Evolutionary conservation across 2,888 invertebrate species (phyloP).

Genomic region (Phania funesta): DNA sequence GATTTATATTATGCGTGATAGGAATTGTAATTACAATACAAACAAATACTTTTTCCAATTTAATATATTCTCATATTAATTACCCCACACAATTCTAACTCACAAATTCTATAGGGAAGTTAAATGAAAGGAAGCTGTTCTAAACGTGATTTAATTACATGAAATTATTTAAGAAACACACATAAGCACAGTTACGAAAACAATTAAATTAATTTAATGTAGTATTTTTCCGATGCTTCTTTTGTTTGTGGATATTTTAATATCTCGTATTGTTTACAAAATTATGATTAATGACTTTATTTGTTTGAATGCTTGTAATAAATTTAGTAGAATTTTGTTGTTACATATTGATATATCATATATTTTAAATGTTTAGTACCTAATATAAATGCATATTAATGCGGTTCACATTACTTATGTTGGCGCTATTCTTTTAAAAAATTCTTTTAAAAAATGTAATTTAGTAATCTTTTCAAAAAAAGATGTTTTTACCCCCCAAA

Average conservation of each 20-base stretch:
- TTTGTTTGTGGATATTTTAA: slow-evolving; percentile 29
- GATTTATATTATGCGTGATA: slow-evolving; percentile 63
- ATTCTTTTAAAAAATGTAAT: too few relatives aligned
- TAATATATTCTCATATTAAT: slow-evolving; percentile 35
- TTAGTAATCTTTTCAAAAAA: too few relatives aligned
- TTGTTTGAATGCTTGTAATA: not conserved
- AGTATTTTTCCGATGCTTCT: not conserved
- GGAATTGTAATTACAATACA: slow-evolving; percentile 56
- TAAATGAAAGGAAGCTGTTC: slow-evolving; percentile 7
- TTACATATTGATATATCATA: not conserved
- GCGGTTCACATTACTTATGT: too few relatives aligned
- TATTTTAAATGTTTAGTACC: not conserved
- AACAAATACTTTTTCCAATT: slow-evolving; percentile 13
- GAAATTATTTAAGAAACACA: not conserved
- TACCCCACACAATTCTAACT: not conserved
- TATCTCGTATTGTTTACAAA: slow-evolving; percentile 37
- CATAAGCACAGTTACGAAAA: slow-evolving; percentile 3
- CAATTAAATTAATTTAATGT: slow-evolving; percentile 48
- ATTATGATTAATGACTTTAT: slow-evolving; percentile 43
- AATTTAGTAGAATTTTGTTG: not conserved
- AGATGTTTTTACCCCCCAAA: too few relatives aligned
- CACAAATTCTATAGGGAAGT: not conserved
- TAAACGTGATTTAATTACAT: slow-evolving; percentile 55
- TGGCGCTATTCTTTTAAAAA: too few relatives aligned
- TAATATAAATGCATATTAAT: too few relatives aligned